Evolutionary conservation across 1,140 invertebrate species (phyloP).

Genomic region (Chrysomallon squamiferum): DNA sequence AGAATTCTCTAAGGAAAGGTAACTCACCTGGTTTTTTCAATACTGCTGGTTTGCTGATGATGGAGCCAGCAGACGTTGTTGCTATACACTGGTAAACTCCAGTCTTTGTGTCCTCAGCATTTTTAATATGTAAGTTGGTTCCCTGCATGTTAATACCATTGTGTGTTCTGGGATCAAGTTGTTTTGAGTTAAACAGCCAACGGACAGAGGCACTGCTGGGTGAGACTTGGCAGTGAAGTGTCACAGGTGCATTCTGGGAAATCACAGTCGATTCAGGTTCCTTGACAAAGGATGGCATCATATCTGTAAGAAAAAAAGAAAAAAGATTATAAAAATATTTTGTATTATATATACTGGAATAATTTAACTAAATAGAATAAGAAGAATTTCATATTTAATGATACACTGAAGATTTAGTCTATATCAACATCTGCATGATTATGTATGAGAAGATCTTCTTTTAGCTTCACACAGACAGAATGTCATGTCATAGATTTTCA

Average conservation of each 20-base stretch:
- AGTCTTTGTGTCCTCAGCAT: neutral
- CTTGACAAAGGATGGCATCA: neutral
- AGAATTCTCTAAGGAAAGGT: too few relatives aligned
- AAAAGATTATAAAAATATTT: too few relatives aligned
- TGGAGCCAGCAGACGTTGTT: neutral
- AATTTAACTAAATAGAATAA: too few relatives aligned
- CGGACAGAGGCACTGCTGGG: neutral
- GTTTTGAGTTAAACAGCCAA: neutral
- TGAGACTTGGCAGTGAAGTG: neutral
- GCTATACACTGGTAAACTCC: constrained; percentile 1
- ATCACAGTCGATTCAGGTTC: constrained; percentile 1
- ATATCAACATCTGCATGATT: too few relatives aligned
- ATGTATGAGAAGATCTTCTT: too few relatives aligned
- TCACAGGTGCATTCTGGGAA: neutral
- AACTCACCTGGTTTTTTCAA: neutral
- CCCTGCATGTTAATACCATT: neutral
- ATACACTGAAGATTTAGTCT: too few relatives aligned
- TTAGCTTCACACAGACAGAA: too few relatives aligned
- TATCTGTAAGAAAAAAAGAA: neutral
- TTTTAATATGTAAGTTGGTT: neutral
- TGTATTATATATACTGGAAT: too few relatives aligned
- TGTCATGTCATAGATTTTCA: too few relatives aligned
- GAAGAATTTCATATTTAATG: too few relatives aligned
- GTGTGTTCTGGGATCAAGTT: neutral
- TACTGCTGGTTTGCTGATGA: neutral